Evolutionary conservation across 2,888 invertebrate genomes (phyloP).

Genomic region (Drosophila maculinotata): DNA sequence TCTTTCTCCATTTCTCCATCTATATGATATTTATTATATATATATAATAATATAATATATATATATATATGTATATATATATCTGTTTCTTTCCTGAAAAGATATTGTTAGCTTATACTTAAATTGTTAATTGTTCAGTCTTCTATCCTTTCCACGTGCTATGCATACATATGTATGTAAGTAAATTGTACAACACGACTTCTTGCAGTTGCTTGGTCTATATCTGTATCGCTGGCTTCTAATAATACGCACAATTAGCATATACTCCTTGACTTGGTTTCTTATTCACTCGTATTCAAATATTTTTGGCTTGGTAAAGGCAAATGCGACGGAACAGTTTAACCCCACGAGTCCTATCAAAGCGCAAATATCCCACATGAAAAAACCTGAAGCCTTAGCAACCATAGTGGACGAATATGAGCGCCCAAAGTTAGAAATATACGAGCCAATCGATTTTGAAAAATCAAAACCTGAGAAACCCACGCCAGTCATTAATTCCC

Average conservation of each 20-base stretch:
- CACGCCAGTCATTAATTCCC: slow-evolving; percentile 47
- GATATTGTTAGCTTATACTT: too few species aligned
- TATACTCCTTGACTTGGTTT: neutral
- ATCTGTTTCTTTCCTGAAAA: too few species aligned
- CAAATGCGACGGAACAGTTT: slow-evolving; percentile 65
- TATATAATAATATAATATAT: too few species aligned
- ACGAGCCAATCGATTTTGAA: slow-evolving; percentile 86
- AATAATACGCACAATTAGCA: neutral
- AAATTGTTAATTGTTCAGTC: too few species aligned
- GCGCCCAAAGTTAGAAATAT: slow-evolving; percentile 89
- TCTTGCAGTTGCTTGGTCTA: neutral
- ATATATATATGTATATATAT: too few species aligned
- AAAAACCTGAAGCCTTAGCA: slow-evolving; percentile 87
- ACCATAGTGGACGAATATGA: slow-evolving; percentile 89
- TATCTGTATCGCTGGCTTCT: neutral
- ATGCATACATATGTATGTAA: neutral
- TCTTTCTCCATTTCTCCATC: neutral
- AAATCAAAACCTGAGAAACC: slow-evolving; percentile 82
- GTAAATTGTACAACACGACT: neutral
- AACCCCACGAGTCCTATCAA: slow-evolving; percentile 82
- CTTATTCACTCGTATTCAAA: slow-evolving; percentile 8
- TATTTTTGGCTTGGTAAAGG: slow-evolving; percentile 47
- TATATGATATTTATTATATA: neutral
- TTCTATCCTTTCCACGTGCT: neutral
- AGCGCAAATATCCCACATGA: slow-evolving; percentile 72